Conservation (phyloP, 2,888 invertebrate genomes). For the Harpalus rufipes region DNA sequence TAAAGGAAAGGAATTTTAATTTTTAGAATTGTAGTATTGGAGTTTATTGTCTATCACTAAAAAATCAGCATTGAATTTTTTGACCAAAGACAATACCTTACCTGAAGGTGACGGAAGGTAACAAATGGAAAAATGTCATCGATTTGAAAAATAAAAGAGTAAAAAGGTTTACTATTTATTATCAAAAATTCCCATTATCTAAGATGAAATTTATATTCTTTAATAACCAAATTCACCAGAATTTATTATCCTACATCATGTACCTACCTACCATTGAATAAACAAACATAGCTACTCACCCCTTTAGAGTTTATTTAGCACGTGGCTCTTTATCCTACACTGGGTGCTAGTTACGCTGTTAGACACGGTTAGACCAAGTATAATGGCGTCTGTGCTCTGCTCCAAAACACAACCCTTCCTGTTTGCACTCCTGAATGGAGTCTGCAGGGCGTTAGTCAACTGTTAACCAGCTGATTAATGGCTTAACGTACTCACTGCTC, state of each 20-base stretch:
- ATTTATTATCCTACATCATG: not conserved
- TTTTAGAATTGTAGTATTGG: too few species aligned
- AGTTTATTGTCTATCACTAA: too few species aligned
- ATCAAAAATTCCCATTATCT: too few species aligned
- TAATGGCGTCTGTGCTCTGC: constrained; percentile 30
- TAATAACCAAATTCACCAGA: too few species aligned
- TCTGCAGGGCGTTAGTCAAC: constrained; percentile 65
- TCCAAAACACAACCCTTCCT: constrained; percentile 49
- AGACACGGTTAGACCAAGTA: constrained; percentile 45
- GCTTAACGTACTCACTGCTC: constrained; percentile 68
- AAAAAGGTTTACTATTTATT: too few species aligned
- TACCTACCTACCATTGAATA: not conserved
- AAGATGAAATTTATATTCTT: too few species aligned
- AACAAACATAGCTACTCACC: constrained; percentile 4
- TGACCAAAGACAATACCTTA: too few species aligned
- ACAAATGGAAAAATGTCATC: too few species aligned
- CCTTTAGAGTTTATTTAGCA: constrained; percentile 30
- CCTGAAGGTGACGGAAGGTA: too few species aligned
- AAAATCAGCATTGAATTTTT: too few species aligned
- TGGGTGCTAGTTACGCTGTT: constrained; percentile 10
- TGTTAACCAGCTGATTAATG: constrained; percentile 69
- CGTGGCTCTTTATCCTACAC: constrained; percentile 1
- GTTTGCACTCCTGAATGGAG: constrained; percentile 56
- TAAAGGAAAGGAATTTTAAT: too few species aligned
- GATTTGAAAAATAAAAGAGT: too few species aligned